Conservation (phyloP, 2,113 vertebrate genomes). For the Mobula hypostoma region DNA sequence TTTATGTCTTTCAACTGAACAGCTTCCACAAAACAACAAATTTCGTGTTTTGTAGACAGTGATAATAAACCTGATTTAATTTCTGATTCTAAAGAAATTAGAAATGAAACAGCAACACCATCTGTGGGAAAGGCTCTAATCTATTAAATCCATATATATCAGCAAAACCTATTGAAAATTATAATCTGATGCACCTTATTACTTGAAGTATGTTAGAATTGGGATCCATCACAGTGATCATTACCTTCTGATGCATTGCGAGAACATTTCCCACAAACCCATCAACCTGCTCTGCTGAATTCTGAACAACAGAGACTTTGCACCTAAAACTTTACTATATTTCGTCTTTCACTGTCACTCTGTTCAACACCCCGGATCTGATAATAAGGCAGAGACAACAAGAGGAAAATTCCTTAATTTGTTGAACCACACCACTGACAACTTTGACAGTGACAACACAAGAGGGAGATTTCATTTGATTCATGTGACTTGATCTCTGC, state of each 20-base stretch:
- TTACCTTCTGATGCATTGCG: neutral
- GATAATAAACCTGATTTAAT: too few relatives aligned
- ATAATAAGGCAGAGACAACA: neutral
- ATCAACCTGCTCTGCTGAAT: neutral
- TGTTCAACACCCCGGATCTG: neutral
- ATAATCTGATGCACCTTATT: neutral
- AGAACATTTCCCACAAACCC: neutral
- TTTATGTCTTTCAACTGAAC: too few relatives aligned
- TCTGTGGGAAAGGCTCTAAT: neutral
- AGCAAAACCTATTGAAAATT: neutral
- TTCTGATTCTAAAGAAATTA: too few relatives aligned
- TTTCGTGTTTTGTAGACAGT: too few relatives aligned
- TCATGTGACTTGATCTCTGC: neutral
- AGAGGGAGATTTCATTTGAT: neutral
- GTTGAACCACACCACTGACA: constrained; percentile 7
- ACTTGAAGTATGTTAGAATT: neutral
- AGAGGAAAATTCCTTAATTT: constrained; percentile 13
- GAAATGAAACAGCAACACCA: neutral
- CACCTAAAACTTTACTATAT: neutral
- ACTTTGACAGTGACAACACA: neutral
- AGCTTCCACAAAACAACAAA: too few relatives aligned
- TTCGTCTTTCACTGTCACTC: neutral
- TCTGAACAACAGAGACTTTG: neutral
- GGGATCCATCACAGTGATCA: neutral
- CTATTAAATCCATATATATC: neutral